These are phyloP conservation scores for Montipora cactus DNA, from an alignment of 64 coral and sea anemone genomes.

Conservation along the genomic window DNA sequence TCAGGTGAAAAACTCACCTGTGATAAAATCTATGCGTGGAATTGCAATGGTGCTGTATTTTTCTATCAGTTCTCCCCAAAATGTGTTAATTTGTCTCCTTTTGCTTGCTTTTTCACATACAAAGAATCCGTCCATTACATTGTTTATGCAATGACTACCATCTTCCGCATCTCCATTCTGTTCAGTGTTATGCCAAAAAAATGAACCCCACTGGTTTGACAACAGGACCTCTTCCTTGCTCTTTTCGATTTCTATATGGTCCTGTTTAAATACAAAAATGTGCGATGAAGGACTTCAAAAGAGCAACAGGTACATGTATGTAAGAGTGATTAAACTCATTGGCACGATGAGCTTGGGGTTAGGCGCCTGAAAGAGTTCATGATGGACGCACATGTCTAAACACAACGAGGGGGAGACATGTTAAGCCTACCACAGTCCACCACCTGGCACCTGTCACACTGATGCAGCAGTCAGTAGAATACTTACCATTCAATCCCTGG, in stretches of 20 bases:
- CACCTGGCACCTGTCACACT: not conserved
- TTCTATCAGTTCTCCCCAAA: conserved; percentile 77
- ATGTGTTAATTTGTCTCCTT: conserved; percentile 74
- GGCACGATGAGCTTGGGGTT: too few relatives aligned
- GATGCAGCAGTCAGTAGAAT: not conserved
- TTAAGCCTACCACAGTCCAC: too few relatives aligned
- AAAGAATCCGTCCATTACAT: not conserved
- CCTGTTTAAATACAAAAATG: conserved; percentile 26
- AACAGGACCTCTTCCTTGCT: conserved; percentile 86
- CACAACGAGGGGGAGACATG: too few relatives aligned
- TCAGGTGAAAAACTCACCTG: conserved; percentile 12
- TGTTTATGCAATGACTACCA: not conserved
- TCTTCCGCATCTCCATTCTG: not conserved
- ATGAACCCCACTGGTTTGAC: conserved; percentile 85
- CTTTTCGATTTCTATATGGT: conserved; percentile 72
- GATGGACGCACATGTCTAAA: too few relatives aligned
- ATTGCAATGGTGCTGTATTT: conserved; percentile 85
- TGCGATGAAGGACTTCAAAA: not conserved
- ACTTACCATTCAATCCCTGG: not conserved
- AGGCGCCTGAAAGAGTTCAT: too few relatives aligned
- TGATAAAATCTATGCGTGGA: conserved; percentile 89
- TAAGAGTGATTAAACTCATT: too few relatives aligned
- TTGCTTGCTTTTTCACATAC: conserved; percentile 13
- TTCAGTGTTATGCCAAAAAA: conserved; percentile 52
- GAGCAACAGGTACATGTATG: too few relatives aligned